Evolutionary conservation across 2,888 invertebrate species (phyloP).

Genomic region (Scaptomyza tumidula): DNA sequence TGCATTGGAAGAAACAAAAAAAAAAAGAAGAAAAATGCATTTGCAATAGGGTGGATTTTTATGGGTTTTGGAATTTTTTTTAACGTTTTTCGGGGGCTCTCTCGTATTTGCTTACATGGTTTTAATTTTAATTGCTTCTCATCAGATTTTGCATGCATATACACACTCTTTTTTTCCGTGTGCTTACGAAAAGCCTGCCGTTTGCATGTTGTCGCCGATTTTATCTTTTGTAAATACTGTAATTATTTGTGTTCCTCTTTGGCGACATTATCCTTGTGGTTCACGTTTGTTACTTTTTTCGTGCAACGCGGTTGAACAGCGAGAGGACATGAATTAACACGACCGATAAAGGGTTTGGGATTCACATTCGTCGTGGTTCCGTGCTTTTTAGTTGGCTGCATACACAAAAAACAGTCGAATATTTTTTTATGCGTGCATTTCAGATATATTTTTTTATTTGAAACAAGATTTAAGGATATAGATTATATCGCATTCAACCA

Average conservation of each 20-base stretch:
- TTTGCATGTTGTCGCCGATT: slow-evolving; percentile 73
- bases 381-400: neutral
- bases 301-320: slow-evolving; percentile 29
- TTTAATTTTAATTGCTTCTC: slow-evolving; percentile 80
- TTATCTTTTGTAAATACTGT: slow-evolving; percentile 81
- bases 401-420: neutral
- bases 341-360: slow-evolving; percentile 14
- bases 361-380: slow-evolving; percentile 2
- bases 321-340: slow-evolving; percentile 25
- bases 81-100: slow-evolving; percentile 54
- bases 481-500: too few species aligned
- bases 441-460: neutral
- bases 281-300: slow-evolving; percentile 12
- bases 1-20: slow-evolving; percentile 16
- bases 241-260: slow-evolving; percentile 77
- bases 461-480: neutral
- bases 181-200: slow-evolving; percentile 24
- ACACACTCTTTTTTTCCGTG: slow-evolving; percentile 14
- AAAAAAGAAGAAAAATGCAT: slow-evolving; percentile 57
- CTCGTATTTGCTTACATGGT: slow-evolving; percentile 75
- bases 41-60: slow-evolving; percentile 73
- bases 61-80: slow-evolving; percentile 58
- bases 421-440: slow-evolving; percentile 5
- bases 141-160: slow-evolving; percentile 42
- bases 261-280: slow-evolving; percentile 60